Base-by-base conservation (phyloP, 2,797 vertebrate genomes). In the Malacoraja senta region DNA sequence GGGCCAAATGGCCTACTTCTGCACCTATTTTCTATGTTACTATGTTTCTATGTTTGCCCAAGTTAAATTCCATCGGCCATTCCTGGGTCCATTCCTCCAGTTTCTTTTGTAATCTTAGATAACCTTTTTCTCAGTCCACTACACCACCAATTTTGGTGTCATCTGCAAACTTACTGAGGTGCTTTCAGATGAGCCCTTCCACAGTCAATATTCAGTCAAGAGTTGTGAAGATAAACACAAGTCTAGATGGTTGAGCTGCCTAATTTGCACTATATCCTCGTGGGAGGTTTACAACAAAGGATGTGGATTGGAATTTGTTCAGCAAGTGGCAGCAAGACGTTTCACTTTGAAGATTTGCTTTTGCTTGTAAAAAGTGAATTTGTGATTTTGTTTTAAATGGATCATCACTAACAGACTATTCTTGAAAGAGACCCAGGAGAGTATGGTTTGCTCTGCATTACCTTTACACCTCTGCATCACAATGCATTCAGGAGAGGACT, bases 401-500 rank as follows among this genome's bases (percentile, higher is more conserved):
- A 38, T 80, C 79, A 80, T 84, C 61, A 29, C 53, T 58, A 84
- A 84, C 53, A 61, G 61, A 84, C 81, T 74, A 74, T 74, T 74
- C 71, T 76, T 76, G 72, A 76, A 76, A n/a, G 10, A 61, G 81
- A 29, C 44, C 26, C 81, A 29, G n/a, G 13, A 81, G 19, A 44
- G 53, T 9, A n/a, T 68, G n/a, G 58, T n/a, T n/a, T 35, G 84
- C n/a, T n/a, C 61, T 90, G 68, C 58, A 83, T 77, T 17, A n/a
- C 32, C 80, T 72, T 53, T 76, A 93, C 94, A 92, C 61, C 93
- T 94, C 94, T 94, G 94, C 94, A 94, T 94, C 95, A 95, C 13
- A 35, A 94, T 95, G 94, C 94, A 94, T 95, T 95, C 93, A 95
- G 94, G 93, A 95, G 93, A 93, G 95, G 95, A 96, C 94, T 96